These are phyloP conservation scores for Diogma glabrata DNA, from an alignment of 2,888 invertebrate genomes.

Conservation along the genomic window DNA sequence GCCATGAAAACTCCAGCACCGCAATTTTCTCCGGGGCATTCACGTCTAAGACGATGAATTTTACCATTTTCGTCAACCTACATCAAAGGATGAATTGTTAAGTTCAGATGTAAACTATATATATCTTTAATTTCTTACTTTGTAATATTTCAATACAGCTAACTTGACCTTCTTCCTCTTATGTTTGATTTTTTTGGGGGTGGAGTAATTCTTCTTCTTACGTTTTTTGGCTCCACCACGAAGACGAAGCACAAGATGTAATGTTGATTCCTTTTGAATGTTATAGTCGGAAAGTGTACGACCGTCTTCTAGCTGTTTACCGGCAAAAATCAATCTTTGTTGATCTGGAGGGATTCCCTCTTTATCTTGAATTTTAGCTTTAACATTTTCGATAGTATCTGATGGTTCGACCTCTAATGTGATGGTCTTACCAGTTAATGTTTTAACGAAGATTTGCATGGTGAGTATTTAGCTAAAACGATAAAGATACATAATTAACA, in stretches of 20 bases:
- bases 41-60: conserved; percentile 89
- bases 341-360: conserved; percentile 81
- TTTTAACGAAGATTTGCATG: conserved; percentile 97
- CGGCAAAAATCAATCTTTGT: conserved; percentile 85
- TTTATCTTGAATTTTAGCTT: conserved; percentile 84
- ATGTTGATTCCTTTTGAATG: conserved; percentile 88
- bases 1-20: conserved; percentile 99
- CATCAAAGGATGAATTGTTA: conserved; percentile 20
- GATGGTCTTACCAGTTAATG: conserved; percentile 90
- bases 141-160: conserved; percentile 96
- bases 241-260: conserved; percentile 77
- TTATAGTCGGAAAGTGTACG: conserved; percentile 88
- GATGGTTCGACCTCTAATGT: conserved; percentile 87
- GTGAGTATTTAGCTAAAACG: conserved; percentile 26
- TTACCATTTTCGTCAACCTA: conserved; percentile 99
- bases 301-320: conserved; percentile 92
- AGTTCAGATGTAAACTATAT: conserved; percentile 10
- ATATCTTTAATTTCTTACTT: conserved; percentile 47
- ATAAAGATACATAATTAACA: no score
- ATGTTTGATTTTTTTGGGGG: conserved; percentile 99
- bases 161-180: conserved; percentile 99
- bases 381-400: conserved; percentile 92
- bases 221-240: conserved; percentile 98
- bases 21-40: conserved; percentile 94
- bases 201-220: conserved; percentile 99